phyloP scores from a whole-genome alignment of 2,888 invertebrate genomes.

The Coremacera marginata region DNA sequence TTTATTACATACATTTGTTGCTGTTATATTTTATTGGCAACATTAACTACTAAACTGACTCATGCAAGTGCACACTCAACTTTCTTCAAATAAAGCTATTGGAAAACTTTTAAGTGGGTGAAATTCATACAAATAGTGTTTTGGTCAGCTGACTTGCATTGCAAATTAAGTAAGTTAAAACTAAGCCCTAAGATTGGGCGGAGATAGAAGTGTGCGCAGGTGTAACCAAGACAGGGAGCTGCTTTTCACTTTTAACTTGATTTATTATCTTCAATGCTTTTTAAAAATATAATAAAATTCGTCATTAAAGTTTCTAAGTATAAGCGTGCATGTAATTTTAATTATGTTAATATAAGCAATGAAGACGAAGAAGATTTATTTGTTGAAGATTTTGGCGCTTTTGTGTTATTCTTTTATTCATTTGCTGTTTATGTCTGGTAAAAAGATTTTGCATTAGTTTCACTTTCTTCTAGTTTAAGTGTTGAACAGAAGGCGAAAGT shows the following conservation, averaged over 20 bases:
- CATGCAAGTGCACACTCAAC: conserved; percentile 17
- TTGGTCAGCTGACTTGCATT: conserved; percentile 14
- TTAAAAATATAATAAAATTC: neutral
- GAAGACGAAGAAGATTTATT: too few species aligned
- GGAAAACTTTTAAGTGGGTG: conserved; percentile 9
- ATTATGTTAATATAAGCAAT: neutral
- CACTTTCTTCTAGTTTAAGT: conserved; percentile 44
- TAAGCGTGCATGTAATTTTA: neutral
- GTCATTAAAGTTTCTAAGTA: conserved; percentile 28
- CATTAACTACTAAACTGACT: conserved; percentile 9
- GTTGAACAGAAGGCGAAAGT: conserved; percentile 25
- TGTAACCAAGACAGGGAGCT: neutral
- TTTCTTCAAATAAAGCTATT: conserved; percentile 6
- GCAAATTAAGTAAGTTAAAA: conserved; percentile 5
- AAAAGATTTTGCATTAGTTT: conserved; percentile 32
- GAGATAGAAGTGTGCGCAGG: neutral
- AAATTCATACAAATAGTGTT: neutral
- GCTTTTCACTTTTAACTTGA: conserved; percentile 12
- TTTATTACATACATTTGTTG: neutral
- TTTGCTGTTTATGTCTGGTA: neutral
- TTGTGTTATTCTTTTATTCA: neutral
- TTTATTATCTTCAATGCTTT: conserved; percentile 7
- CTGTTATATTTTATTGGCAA: conserved; percentile 24
- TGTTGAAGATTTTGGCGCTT: neutral
- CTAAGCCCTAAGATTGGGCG: neutral